Percentiles rank a stretch among this genome's conserved stretches.
Conservation (phyloP, 2,113 vertebrate genomes). For the Progne subis region DNA sequence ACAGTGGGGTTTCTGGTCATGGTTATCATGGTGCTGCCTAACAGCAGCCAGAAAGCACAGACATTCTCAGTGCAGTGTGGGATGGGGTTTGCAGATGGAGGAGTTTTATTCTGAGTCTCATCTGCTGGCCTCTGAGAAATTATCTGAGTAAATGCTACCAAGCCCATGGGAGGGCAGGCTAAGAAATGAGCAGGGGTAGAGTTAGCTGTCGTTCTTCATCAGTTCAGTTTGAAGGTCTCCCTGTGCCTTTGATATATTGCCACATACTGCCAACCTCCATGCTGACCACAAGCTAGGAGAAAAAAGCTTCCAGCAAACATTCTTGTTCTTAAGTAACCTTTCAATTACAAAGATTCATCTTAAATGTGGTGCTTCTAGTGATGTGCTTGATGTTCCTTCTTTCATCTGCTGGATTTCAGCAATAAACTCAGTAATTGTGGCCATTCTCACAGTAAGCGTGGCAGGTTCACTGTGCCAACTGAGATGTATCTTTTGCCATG, state of each 20-base stretch:
- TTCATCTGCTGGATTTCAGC: slow-evolving; percentile 18
- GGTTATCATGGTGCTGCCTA: not conserved
- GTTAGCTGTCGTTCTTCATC: not conserved
- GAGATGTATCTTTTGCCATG: not conserved
- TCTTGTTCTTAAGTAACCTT: slow-evolving; percentile 15
- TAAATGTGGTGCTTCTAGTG: not conserved
- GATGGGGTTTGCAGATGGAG: not conserved
- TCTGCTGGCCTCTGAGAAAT: not conserved
- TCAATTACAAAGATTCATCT: not conserved
- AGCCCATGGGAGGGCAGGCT: not conserved
- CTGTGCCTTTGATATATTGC: not conserved
- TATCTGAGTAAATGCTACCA: not conserved
- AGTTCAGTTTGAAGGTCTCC: not conserved
- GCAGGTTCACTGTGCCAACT: slow-evolving; percentile 26
- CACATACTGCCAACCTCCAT: not conserved
- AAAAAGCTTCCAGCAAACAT: not conserved
- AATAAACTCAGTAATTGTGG: slow-evolving; percentile 21
- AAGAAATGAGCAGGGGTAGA: not conserved
- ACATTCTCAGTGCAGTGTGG: too few species aligned
- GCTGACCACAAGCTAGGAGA: not conserved
- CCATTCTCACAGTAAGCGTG: not conserved
- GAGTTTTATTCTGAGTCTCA: not conserved
- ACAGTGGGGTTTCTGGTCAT: accelerated
- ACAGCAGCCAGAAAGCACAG: not conserved
- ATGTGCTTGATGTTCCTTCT: slow-evolving; percentile 10